Evolutionary conservation across 2,888 invertebrate genomes (phyloP).

Genomic region (Tipula lateralis): DNA sequence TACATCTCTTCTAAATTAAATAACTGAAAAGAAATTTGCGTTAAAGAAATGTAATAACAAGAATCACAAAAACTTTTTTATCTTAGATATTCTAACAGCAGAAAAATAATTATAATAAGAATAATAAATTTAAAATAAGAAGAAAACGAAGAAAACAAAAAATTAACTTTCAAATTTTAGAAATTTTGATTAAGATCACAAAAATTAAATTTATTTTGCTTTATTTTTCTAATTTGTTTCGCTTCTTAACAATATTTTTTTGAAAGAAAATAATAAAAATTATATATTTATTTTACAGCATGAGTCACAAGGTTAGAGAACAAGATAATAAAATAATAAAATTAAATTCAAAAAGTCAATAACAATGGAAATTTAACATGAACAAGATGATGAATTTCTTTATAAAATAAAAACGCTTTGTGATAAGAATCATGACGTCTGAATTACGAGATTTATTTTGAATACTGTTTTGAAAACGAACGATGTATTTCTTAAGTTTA

Average conservation of each 20-base stretch:
- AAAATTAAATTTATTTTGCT: constrained; percentile 19
- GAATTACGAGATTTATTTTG: neutral
- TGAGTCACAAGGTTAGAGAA: neutral
- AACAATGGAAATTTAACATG: neutral
- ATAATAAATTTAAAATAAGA: neutral
- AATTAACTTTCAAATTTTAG: constrained; percentile 11
- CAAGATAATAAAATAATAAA: neutral
- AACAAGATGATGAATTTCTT: neutral
- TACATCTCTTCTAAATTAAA: neutral
- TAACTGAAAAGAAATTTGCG: neutral
- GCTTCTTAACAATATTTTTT: constrained; percentile 6
- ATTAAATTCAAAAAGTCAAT: neutral
- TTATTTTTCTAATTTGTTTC: constrained; percentile 11
- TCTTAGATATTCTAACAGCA: neutral
- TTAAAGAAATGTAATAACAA: neutral
- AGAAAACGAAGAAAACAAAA: neutral
- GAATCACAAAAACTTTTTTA: neutral
- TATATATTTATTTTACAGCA: neutral
- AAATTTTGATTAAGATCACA: constrained; percentile 24
- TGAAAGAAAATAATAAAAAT: neutral
- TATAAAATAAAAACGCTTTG: neutral
- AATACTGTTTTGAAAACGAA: neutral
- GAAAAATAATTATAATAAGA: neutral
- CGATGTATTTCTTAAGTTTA: neutral
- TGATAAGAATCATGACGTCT: constrained; percentile 15